These are phyloP conservation scores for Cisticola juncidis DNA, from an alignment of 2,113 vertebrate genomes.

Conservation along the genomic window DNA sequence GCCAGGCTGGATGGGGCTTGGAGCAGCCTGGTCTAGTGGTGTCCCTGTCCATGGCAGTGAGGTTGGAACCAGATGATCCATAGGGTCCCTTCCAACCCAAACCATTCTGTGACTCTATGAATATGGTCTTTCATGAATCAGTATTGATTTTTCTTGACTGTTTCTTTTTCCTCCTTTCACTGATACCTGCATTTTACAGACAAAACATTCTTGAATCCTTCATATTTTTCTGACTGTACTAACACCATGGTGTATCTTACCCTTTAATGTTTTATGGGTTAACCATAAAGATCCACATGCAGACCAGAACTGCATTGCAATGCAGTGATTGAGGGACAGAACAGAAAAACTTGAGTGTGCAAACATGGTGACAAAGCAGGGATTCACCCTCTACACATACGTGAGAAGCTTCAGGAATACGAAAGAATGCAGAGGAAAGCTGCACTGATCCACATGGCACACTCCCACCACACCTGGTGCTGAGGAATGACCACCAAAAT, in stretches of 20 bases:
- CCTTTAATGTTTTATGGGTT: background rate
- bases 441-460: background rate
- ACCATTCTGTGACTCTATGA: background rate
- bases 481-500: background rate
- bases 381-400: background rate
- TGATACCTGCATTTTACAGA: background rate
- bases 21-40: background rate
- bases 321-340: background rate
- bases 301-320: background rate
- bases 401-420: background rate
- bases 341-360: background rate
- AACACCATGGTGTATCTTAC: background rate
- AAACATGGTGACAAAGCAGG: background rate
- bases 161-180: background rate
- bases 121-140: background rate
- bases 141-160: background rate
- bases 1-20: background rate
- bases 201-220: background rate
- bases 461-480: background rate
- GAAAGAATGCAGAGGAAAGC: background rate
- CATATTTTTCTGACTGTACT: background rate
- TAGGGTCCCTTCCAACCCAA: background rate
- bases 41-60: background rate
- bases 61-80: accelerated
- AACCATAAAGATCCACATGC: background rate